A percentile compares a stretch with the other conserved stretches of the same genome.
Conservation (phyloP, 2,888 invertebrate genomes). For the Apotomis capreana region DNA sequence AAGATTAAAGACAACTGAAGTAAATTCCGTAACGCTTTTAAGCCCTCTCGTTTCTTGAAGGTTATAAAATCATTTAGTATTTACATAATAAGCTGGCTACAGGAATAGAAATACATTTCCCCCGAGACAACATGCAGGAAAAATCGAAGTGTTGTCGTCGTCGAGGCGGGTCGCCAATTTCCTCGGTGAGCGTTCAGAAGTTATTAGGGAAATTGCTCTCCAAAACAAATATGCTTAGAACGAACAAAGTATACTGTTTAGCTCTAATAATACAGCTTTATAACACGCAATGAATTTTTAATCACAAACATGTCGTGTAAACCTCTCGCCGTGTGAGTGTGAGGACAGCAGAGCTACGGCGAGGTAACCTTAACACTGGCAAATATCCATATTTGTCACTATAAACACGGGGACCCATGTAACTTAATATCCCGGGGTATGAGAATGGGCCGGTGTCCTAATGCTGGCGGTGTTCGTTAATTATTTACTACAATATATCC, state of each 20-base stretch:
- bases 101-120: conserved; percentile 49
- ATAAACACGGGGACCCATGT: conserved; percentile 59
- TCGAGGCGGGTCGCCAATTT: conserved; percentile 62
- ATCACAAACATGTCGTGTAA: conserved; percentile 53
- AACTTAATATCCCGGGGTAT: conserved; percentile 50
- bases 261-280: conserved; percentile 47
- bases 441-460: conserved; percentile 54
- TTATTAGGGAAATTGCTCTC: conserved; percentile 67
- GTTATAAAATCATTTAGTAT: conserved; percentile 33
- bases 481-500: conserved; percentile 69
- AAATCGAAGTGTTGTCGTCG: conserved; percentile 62
- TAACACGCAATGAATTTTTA: conserved; percentile 56
- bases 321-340: conserved; percentile 1
- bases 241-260: conserved; percentile 53
- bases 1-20: conserved; percentile 24
- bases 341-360: conserved; percentile 46
- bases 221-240: conserved; percentile 61
- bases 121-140: conserved; percentile 55
- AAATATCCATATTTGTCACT: conserved; percentile 64
- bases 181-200: conserved; percentile 61
- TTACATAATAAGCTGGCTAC: conserved; percentile 35
- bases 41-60: conserved; percentile 7
- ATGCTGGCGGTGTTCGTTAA: conserved; percentile 67
- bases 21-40: not conserved
- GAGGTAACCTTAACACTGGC: conserved; percentile 52